Evolutionary conservation across 2,888 invertebrate genomes (phyloP).

Genomic region (Agrochola lota): DNA sequence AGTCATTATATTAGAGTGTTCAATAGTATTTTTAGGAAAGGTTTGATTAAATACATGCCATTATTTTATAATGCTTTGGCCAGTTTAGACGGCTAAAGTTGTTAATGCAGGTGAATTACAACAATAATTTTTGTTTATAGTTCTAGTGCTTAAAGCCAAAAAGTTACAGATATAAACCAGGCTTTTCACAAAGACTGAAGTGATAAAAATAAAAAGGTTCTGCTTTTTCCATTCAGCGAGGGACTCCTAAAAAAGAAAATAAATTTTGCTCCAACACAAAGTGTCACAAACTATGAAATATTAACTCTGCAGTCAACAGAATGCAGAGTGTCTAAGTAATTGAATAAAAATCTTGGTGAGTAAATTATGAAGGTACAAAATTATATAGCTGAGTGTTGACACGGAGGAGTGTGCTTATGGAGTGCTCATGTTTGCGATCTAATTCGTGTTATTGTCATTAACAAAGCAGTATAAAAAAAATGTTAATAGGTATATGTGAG

Average conservation of each 20-base stretch:
- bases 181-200: not conserved
- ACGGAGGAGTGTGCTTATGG: constrained; percentile 24
- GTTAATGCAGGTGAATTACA: not conserved
- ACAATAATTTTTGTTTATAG: not conserved
- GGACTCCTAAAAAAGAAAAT: constrained; percentile 40
- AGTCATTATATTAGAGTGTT: not conserved
- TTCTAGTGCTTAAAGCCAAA: not conserved
- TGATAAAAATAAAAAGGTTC: not conserved
- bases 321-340: constrained; percentile 69
- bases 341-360: constrained; percentile 68
- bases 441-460: constrained; percentile 13
- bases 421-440: constrained; percentile 20
- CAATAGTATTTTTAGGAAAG: not conserved
- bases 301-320: constrained; percentile 70
- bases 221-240: not conserved
- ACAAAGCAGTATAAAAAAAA: constrained; percentile 1
- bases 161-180: not conserved
- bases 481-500: not conserved
- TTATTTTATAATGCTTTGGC: not conserved
- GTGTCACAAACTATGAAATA: constrained; percentile 72
- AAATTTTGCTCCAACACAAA: constrained; percentile 57
- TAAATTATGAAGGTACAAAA: constrained; percentile 60
- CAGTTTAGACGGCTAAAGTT: not conserved
- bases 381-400: constrained; percentile 20
- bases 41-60: not conserved